phyloP scores from a whole-genome alignment of 2,888 invertebrate species.

The Ethmia dodecea region DNA sequence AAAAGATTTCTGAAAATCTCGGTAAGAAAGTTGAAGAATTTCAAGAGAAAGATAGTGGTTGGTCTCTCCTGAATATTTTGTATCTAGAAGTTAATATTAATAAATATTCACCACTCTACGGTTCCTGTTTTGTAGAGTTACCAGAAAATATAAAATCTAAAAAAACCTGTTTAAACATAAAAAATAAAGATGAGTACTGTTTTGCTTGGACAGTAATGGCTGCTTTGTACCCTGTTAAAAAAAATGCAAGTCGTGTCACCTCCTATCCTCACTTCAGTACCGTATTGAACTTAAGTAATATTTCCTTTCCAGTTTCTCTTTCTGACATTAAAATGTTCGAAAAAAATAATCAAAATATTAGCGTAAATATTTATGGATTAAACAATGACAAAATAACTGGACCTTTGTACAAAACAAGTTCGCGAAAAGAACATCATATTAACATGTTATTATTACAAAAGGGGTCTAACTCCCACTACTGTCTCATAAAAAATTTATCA shows the following conservation, averaged over 20 bases:
- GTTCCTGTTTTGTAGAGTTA: slow-evolving; percentile 3
- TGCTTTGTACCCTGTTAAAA: slow-evolving; percentile 1
- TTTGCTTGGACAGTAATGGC: slow-evolving; percentile 2
- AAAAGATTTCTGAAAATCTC: not conserved
- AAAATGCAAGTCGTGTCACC: not conserved
- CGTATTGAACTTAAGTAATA: slow-evolving; percentile 1
- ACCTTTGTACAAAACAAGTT: slow-evolving; percentile 3
- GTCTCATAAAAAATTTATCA: slow-evolving; percentile 1
- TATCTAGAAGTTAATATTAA: slow-evolving; percentile 4
- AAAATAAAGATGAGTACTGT: slow-evolving; percentile 3
- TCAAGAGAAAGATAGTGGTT: slow-evolving; percentile 4
- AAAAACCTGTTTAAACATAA: slow-evolving; percentile 1
- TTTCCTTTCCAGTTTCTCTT: slow-evolving; percentile 3
- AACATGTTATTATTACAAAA: slow-evolving; percentile 5
- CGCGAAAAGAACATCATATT: not conserved
- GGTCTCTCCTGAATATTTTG: slow-evolving; percentile 1
- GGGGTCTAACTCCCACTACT: slow-evolving; percentile 2
- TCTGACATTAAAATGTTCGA: slow-evolving; percentile 2
- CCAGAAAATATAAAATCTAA: slow-evolving; percentile 1
- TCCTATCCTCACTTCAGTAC: slow-evolving; percentile 4
- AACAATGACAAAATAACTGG: not conserved
- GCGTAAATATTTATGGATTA: slow-evolving; percentile 4
- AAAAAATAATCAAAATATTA: slow-evolving; percentile 4
- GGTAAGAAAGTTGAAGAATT: slow-evolving; percentile 2
- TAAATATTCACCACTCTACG: slow-evolving; percentile 1